Evolutionary conservation across 2,113 vertebrate species (phyloP), one percentile per base, ranked within the genome.

Genomic region (Mirza zaza): DNA sequence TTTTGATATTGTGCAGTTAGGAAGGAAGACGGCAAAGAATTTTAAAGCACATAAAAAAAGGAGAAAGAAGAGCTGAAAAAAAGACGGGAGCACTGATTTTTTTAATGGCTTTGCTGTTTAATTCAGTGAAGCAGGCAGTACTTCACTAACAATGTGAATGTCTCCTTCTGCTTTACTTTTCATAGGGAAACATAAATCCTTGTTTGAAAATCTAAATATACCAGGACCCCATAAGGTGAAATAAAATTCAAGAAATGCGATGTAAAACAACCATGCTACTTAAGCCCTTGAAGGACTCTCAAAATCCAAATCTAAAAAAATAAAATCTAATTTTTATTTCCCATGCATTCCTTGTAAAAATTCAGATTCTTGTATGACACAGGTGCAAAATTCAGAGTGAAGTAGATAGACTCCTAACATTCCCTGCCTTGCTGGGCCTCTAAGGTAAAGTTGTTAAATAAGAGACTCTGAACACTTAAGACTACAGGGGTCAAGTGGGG

Each of bases 1-100:
- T 68, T 98, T 97, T 97, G 98, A 97, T 81, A 94, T n/a, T 82
- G 97, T 90, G 70, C 87, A 61, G 52, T 39, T 96, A 52, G 92
- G 87, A 96, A 93, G 93, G 88, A 95, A 95, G 90, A 63, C 63
- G 52, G 42, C 57, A 68, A 96, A 80, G 97, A 98, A 94, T 39
- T 63, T 75, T 76, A 97, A 95, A 94, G 73, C 87, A 57, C 71
- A 88, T 87, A 21, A 25, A 48, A 94, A 48, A 79, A 6, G 94
- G 82, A 94, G 94, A 27, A 32, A 36, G 96, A 91, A 65, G 91
- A 90, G 45, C 80, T 67, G 57, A 70, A 79, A 9, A 94, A 95
- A 83, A 87, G 92, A 55, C 29, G 55, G 39, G 32, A 91, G 81
- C 50, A 39, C 29, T 3, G 34, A 81, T 79, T 73, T 42, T 80